Evolutionary conservation across 2,113 vertebrate species (phyloP), one percentile per base, ranked within the genome.

Genomic region (Sebastes schlegelii): DNA sequence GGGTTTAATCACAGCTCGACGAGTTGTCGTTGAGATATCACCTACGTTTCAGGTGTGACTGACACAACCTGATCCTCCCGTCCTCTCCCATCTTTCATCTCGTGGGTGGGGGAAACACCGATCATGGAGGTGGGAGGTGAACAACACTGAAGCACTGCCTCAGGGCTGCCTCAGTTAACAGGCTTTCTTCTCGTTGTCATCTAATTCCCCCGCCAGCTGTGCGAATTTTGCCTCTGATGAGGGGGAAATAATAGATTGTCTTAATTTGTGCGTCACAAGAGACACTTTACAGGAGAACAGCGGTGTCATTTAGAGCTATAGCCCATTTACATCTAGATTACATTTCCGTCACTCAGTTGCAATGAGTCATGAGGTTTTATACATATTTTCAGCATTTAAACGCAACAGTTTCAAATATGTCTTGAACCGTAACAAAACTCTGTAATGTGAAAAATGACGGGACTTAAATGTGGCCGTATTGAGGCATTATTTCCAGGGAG

Each of bases 81-180:
- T n/a, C 43, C 2, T 23, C 58, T 40, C 43, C 43, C 14, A 8
- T 68, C 68, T 82, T 42, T 76, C 51, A 63, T 52, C 49, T 67
- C 26, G n/a, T 17, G 42, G 19, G 73, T 17, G 42, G 19, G 73
- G 54, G n/a, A 43, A 80, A 70, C 48, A 48, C 64, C 61, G 69
- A 89, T 85, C 69, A 72, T 12, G 40, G 65, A 79, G 76, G 83
- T 79, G 52, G n/a, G 14, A 71, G 21, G 46, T 74, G 52, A 71
- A 55, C 65, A 66, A 66, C 66, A 63, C n/a, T 8, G 62, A 68
- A 58, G 42, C 23, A 10, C 16, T 51, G 46, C 75, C 16, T 70
- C 0, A 3, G 73, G 58, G 70, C 34, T 63, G 34, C 34, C 34
- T 63, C 45, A 49, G 23, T 51, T 51, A 74, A 74, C 52, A 74